Evolutionary conservation across 1,140 invertebrate genomes (phyloP), one percentile per base, ranked within the genome.

Genomic region (Drosophila pallidifrons): DNA sequence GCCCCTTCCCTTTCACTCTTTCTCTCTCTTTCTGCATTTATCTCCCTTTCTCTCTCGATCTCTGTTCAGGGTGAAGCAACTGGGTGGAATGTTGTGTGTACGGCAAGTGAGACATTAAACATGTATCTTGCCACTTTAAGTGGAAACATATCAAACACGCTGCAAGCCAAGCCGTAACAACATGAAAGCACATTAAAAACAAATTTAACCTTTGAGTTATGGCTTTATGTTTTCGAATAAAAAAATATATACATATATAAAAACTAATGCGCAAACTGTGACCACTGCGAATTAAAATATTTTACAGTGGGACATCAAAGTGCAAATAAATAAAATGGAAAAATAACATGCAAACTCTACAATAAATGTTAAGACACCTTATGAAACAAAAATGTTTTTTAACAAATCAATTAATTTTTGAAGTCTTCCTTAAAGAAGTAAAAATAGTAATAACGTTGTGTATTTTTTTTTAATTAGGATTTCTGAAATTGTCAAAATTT

Each of bases 51-150:
- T 32, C n/a, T 25, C 54, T 20, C 16, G 20, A 25, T 45, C 15
- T 5, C 32, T 30, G 43, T 3, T 6, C 28, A 60, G 51, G 41
- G 38, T 54, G 51, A 45, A 55, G 15, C 51, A 65, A 55, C 63
- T 55, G 13, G 2, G 20, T n/a, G 49, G 75, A 77, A 75, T 68
- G 49, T 69, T 63, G 49, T 69, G 55, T 65, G 64, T 41, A 77
- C 59, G 54, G 16, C 77, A 70, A 82, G 80, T 81, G 75, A 82
- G 79, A 82, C 79, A 81, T 81, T 81, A 77, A 77, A 68, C 74
- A 57, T 57, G 54, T 20, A 20, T 41, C 54, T 57, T 25, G 35
- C 54, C 54, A 57, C 32, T 59, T 59, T 46, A 45, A 45, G 57
- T 57, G 54, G 54, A 13, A 59, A 30, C 57, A 43, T 45, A 28